These are phyloP conservation scores for Heteromurus nitidus DNA, from an alignment of 2,888 invertebrate species.

Conservation along the genomic window DNA sequence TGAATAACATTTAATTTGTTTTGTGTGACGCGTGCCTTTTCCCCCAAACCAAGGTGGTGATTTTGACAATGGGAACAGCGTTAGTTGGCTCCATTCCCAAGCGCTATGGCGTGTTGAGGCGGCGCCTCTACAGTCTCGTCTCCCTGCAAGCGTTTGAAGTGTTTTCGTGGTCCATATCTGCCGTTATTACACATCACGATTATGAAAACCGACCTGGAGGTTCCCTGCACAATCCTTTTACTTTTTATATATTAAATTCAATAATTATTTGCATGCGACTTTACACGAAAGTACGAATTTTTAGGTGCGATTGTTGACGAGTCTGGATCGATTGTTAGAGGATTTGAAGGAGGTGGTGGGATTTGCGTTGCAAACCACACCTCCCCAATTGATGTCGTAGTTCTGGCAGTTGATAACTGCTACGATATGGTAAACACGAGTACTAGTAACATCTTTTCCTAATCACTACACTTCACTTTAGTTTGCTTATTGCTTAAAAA, in stretches of 20 bases:
- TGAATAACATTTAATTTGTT: not conserved
- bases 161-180: conserved; percentile 92
- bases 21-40: conserved; percentile 14
- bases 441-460: conserved; percentile 36
- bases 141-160: conserved; percentile 94
- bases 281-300: conserved; percentile 7
- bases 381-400: conserved; percentile 97
- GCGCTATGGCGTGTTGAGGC: conserved; percentile 82
- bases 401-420: conserved; percentile 97
- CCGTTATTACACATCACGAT: conserved; percentile 90
- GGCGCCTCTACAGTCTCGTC: conserved; percentile 85
- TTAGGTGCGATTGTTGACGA: conserved; percentile 58
- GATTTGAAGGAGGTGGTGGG: conserved; percentile 78
- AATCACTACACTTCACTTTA: not conserved
- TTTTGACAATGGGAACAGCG: conserved; percentile 90
- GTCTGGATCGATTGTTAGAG: conserved; percentile 53
- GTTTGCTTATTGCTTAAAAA: not conserved
- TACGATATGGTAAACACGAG: conserved; percentile 97
- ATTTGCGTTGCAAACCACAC: conserved; percentile 99
- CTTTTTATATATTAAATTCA: conserved; percentile 20
- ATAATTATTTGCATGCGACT: not conserved
- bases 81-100: conserved; percentile 89
- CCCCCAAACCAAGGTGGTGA: conserved; percentile 86
- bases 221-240: conserved; percentile 29
- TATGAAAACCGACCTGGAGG: conserved; percentile 87